Evolutionary conservation across 2,113 vertebrate genomes (phyloP).

Genomic region (Pachycephala philippinensis): DNA sequence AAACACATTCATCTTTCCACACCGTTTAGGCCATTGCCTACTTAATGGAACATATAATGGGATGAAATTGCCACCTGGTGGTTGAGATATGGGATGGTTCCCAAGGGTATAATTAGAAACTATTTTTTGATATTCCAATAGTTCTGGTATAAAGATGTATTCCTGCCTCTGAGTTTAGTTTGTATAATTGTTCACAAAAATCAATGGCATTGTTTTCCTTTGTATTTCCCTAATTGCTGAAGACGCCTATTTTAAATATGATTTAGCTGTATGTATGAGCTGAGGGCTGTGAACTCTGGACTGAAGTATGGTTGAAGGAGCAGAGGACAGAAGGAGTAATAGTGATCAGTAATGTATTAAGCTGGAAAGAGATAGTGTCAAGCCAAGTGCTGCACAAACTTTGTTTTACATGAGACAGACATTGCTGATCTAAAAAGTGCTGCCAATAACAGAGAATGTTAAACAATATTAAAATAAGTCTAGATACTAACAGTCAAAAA

Average conservation of each 20-base stretch:
- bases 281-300: not conserved
- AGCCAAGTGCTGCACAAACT: not conserved
- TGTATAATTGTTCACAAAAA: constrained; percentile 36
- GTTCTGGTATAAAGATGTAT: constrained; percentile 5
- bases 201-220: constrained; percentile 41
- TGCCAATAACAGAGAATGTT: not conserved
- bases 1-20: constrained; percentile 55
- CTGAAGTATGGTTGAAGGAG: not conserved
- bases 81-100: constrained; percentile 59
- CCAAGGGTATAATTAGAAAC: constrained; percentile 64
- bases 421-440: not conserved
- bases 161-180: constrained; percentile 53
- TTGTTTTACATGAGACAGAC: not conserved
- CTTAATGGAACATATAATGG: constrained; percentile 80
- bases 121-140: constrained; percentile 62
- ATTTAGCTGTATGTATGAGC: not conserved
- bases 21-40: constrained; percentile 71
- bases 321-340: not conserved
- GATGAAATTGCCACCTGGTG: constrained; percentile 76
- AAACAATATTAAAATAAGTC: not conserved
- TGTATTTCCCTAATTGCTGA: not conserved
- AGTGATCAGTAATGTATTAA: not conserved
- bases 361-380: not conserved
- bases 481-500: not conserved
- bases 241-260: not conserved